A percentile compares a stretch with the other conserved stretches of the same genome.
These are phyloP conservation scores for Aphaenogaster floridana DNA, from an alignment of 1,140 invertebrate species.

Conservation along the genomic window DNA sequence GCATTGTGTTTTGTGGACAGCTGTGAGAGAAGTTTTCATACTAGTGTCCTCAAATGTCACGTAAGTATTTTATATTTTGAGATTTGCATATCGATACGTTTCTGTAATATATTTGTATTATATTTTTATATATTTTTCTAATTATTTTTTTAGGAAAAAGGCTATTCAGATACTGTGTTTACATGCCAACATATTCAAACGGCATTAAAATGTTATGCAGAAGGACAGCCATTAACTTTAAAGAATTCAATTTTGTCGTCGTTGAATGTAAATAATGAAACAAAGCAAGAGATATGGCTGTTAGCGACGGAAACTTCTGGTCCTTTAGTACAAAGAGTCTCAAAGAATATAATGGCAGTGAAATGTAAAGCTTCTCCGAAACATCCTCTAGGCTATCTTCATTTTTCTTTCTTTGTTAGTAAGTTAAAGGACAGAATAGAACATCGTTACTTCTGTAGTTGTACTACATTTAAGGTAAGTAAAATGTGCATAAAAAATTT, in stretches of 20 bases:
- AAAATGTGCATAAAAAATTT: neutral
- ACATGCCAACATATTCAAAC: slow-evolving; percentile 91
- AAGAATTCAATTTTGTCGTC: slow-evolving; percentile 90
- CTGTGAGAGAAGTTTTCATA: slow-evolving; percentile 88
- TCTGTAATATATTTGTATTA: slow-evolving; percentile 28
- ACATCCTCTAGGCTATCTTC: slow-evolving; percentile 92
- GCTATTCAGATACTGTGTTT: slow-evolving; percentile 77
- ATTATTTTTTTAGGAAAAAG: slow-evolving; percentile 81
- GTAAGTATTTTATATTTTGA: slow-evolving; percentile 80
- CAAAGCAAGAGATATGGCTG: slow-evolving; percentile 90
- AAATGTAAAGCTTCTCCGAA: slow-evolving; percentile 91
- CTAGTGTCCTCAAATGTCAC: slow-evolving; percentile 88
- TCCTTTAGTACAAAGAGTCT: slow-evolving; percentile 92
- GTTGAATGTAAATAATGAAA: slow-evolving; percentile 89
- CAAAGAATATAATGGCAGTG: slow-evolving; percentile 93
- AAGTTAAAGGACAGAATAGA: slow-evolving; percentile 88
- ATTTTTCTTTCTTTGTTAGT: slow-evolving; percentile 90
- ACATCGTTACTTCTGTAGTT: slow-evolving; percentile 90
- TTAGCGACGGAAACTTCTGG: slow-evolving; percentile 89
- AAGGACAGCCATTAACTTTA: slow-evolving; percentile 89
- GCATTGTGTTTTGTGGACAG: slow-evolving; percentile 91
- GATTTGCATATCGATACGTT: neutral
- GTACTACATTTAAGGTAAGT: slow-evolving; percentile 88
- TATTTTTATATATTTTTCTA: slow-evolving; percentile 1
- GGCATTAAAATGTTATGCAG: slow-evolving; percentile 89